Conservation (phyloP, 2,797 vertebrate species). For the Notolabrus celidotus region DNA sequence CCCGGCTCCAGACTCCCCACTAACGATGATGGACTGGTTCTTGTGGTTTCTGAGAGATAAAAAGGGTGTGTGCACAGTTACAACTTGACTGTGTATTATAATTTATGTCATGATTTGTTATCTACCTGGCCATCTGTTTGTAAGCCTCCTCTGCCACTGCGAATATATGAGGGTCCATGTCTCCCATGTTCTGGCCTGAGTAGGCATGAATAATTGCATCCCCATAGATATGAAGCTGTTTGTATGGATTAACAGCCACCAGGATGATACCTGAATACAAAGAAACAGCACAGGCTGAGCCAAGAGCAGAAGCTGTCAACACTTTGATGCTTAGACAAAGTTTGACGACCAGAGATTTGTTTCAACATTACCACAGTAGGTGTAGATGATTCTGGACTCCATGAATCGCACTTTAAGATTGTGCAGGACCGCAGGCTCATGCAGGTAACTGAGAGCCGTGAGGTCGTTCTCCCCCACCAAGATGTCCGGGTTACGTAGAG, state of each 20-base stretch:
- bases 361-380: conserved; percentile 91
- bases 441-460: conserved; percentile 98
- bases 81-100: neutral
- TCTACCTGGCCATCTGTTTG: conserved; percentile 98
- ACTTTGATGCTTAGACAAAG: neutral
- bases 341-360: neutral
- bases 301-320: neutral
- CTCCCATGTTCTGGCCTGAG: conserved; percentile 97
- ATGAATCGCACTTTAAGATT: conserved; percentile 96
- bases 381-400: conserved; percentile 97
- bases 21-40: conserved; percentile 98
- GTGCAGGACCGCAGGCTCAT: conserved; percentile 96
- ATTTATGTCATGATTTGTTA: neutral
- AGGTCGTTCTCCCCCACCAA: conserved; percentile 99
- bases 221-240: conserved; percentile 94
- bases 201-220: conserved; percentile 98
- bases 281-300: conserved; percentile 40
- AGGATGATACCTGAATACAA: conserved; percentile 92
- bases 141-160: conserved; percentile 98
- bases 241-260: conserved; percentile 98
- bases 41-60: conserved; percentile 88
- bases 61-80: neutral
- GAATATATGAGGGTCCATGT: conserved; percentile 99
- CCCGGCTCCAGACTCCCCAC: conserved; percentile 97
- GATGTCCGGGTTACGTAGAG: conserved; percentile 96